These are phyloP conservation scores for Tadarida brasiliensis DNA, from an alignment of 2,797 vertebrate genomes.

Conservation along the genomic window DNA sequence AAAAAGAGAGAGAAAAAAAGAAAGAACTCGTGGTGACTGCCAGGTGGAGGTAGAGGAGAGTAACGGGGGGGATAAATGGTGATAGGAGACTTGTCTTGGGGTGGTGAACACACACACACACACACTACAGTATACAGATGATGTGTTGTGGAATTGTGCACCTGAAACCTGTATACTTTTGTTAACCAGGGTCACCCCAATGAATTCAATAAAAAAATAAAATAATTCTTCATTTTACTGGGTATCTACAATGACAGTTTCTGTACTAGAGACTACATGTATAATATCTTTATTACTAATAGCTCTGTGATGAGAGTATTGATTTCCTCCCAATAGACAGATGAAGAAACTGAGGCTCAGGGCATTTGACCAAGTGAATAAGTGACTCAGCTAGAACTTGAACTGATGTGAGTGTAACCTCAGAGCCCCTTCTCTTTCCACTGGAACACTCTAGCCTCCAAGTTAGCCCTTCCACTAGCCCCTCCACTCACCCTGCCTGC, in stretches of 20 bases:
- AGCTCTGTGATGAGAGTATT: neutral
- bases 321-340: neutral
- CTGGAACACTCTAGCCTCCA: neutral
- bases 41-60: neutral
- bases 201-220: neutral
- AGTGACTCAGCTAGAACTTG: neutral
- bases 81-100: neutral
- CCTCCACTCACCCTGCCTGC: neutral
- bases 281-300: neutral
- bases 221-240: neutral
- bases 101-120: neutral
- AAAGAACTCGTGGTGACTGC: neutral
- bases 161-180: neutral
- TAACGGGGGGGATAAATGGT: neutral
- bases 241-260: neutral
- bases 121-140: neutral
- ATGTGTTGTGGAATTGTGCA: neutral
- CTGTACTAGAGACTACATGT: neutral
- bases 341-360: neutral
- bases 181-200: neutral
- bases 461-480: neutral
- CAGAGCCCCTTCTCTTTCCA: neutral
- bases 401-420: neutral
- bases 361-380: neutral
- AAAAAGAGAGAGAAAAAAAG: neutral